A percentile compares a stretch with the other conserved stretches of the same genome.
phyloP scores from a whole-genome alignment of 2,113 vertebrate genomes.

The Xenopus tropicalis region DNA sequence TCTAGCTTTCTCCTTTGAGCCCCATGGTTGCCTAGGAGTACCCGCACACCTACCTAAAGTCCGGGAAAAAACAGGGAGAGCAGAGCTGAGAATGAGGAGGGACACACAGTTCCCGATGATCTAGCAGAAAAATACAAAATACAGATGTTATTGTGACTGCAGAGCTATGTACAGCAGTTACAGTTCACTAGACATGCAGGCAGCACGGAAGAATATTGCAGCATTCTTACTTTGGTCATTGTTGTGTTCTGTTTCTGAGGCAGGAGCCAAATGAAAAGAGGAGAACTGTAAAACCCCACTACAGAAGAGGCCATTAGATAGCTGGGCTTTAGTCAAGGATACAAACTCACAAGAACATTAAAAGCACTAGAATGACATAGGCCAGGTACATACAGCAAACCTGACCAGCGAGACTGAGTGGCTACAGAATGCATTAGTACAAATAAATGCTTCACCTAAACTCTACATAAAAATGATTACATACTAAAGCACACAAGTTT shows the following conservation, averaged over 20 bases:
- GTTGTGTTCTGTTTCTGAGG: constrained; percentile 82
- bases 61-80: constrained; percentile 91
- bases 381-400: too few relatives aligned
- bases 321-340: constrained; percentile 60
- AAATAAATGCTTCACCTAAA: too few relatives aligned
- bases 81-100: constrained; percentile 90
- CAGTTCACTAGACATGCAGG: too few relatives aligned
- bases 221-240: constrained; percentile 80
- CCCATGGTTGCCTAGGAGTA: too few relatives aligned
- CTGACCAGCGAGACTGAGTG: too few relatives aligned
- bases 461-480: too few relatives aligned
- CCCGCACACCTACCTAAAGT: constrained; percentile 79
- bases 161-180: too few relatives aligned
- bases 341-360: too few relatives aligned
- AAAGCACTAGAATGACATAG: not conserved
- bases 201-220: not conserved
- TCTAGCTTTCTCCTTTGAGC: too few relatives aligned
- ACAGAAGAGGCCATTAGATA: constrained; percentile 94
- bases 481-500: too few relatives aligned
- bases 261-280: constrained; percentile 79
- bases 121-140: constrained; percentile 57
- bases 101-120: constrained; percentile 96
- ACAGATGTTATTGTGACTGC: not conserved
- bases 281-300: constrained; percentile 92
- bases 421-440: too few relatives aligned